Evolutionary conservation across 2,888 invertebrate genomes (phyloP), one percentile per base, ranked within the genome.

Genomic region (Ernsta delagoae): DNA sequence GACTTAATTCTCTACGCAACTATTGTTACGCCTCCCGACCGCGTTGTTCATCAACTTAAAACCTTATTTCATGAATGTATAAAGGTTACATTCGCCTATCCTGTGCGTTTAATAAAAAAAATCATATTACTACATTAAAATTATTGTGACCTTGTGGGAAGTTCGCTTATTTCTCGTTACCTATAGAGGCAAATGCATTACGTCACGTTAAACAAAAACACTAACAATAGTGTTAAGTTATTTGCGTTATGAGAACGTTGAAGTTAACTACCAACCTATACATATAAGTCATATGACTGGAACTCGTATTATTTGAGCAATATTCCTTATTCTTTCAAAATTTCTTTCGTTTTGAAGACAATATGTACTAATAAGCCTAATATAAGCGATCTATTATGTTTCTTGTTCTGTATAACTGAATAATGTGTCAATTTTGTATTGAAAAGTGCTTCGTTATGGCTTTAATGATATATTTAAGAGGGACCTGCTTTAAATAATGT

Each of bases 121-220:
- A 24, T 41, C 43, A 54, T 45, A 36, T 60, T 60, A 56, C 54
- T 43, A 31, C 63, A 54, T 45, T 45, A 56, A 45, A 61, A 43
- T 56, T 11, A 54, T 61, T 45, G 36, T 56, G 56, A 50, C 67
- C 61, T 67, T 61, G 61, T 57, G 34, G 54, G 56, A 57, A 39
- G 41, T 24, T 34, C 59, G 31, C 45, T 61, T 45, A 45, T 67
- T 61, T 56, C 57, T 45, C 12, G 31, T 45, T 31, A 31, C 31
- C 31, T 31, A 54, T 54, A 43, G 36, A 53, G 5, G 59, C 50
- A 54, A 39, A 53, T 39, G 16, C 24, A 43, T 59, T 53, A 53
- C 53, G 53, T 53, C 53, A 53, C 31, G 16, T 59, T 59, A 43
- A 16, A 24, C 59, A 59, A 31, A 31, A 31, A 31, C 31, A 31